Base-by-base conservation (phyloP, 2,888 invertebrate genomes). In the Drosophila bunnanda region DNA sequence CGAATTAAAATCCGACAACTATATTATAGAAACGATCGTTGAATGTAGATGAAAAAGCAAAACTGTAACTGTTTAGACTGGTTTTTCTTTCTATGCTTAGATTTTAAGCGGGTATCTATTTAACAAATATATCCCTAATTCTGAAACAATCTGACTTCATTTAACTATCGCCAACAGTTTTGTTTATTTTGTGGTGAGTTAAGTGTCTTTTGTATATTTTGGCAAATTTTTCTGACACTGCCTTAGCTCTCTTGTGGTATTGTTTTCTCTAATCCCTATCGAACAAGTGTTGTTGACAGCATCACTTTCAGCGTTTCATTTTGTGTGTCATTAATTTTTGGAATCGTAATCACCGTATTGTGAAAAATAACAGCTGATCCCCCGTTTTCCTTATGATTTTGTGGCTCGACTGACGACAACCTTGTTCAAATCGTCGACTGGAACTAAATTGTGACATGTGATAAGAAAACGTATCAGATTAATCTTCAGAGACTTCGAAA, bases 221-320 rank as follows among this genome's bases (percentile, higher is more conserved):
- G 30, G 54, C 12, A 22, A 36, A 20, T 38, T 39, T 17, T 59
- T 52, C 46, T 55, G 20, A 15, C 13, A 13, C 32, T 15, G 20
- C 22, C 20, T 34, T 15, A 15, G 50, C 50, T 52, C 50, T 34
- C 22, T 48, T 30, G 20, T 34, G 15, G 22, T 41, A 43, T n/a
- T 9, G 28, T 44, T 30, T 75, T n/a, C 62, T 69, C 62, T 70
- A 78, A 80, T 88, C 70, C 73, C 75, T 77, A 79, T 77, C 79
- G 64, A 77, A 80, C 86, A 85, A 88, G 88, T 85, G 84, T 79
- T 86, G 84, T 88, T 85, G 84, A 85, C 84, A 88, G 88, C 86
- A 79, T 79, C 79, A 80, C 72, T 85, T 85, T 85, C 83, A 80
- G 76, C 84, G 77, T 79, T 80, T 82, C 80, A 85, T 79, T 81